A percentile compares a stretch with the other conserved stretches of the same genome.
Evolutionary conservation across 2,888 invertebrate genomes (phyloP).

Genomic region (Lymantria monacha): DNA sequence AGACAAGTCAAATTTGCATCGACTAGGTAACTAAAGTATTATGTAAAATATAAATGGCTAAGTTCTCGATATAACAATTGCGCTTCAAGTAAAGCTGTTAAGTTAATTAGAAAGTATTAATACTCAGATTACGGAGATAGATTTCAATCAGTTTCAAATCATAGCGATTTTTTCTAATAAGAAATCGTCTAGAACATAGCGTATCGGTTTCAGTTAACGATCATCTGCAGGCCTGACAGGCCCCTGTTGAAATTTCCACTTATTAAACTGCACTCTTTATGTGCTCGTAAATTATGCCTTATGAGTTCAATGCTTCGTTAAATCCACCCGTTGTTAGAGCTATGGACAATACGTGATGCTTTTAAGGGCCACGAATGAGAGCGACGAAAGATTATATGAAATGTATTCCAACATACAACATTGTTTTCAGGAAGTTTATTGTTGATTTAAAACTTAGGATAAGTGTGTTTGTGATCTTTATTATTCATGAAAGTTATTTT

Average conservation of each 20-base stretch:
- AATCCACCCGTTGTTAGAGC: conserved; percentile 43
- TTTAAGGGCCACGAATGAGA: conserved; percentile 5
- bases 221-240: conserved; percentile 37
- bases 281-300: conserved; percentile 63
- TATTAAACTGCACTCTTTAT: conserved; percentile 66
- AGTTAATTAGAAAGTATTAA: too few species aligned
- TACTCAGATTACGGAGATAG: neutral
- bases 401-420: neutral
- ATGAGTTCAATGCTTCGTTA: conserved; percentile 67
- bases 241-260: conserved; percentile 59
- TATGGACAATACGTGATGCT: conserved; percentile 35
- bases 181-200: conserved; percentile 29
- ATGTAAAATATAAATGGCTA: too few species aligned
- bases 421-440: neutral
- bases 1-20: too few species aligned
- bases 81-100: too few species aligned
- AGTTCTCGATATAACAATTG: too few species aligned
- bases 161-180: conserved; percentile 29
- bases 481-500: neutral
- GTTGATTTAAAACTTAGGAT: neutral
- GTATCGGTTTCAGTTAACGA: conserved; percentile 47
- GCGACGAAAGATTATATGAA: conserved; percentile 4
- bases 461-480: neutral
- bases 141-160: conserved; percentile 7
- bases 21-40: too few species aligned